These are phyloP conservation scores for Sisyra nigra DNA, from an alignment of 2,888 invertebrate species.

Conservation along the genomic window DNA sequence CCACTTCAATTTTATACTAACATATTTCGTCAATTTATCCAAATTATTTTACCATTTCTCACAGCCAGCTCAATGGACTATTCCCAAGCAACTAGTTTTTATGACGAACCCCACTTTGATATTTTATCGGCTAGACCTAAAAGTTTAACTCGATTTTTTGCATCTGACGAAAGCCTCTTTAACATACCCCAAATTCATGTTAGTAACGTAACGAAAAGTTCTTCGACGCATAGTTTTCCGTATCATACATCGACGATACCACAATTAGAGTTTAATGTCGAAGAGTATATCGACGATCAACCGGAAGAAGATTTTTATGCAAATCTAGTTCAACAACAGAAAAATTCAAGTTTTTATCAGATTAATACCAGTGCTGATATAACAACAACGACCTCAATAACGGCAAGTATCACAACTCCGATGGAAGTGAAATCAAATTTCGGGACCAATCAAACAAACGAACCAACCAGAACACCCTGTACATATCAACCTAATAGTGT, in stretches of 20 bases:
- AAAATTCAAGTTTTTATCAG: too few species aligned
- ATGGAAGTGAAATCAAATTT: conserved; percentile 1
- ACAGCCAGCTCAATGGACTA: conserved; percentile 9
- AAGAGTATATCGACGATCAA: conserved; percentile 8
- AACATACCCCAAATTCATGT: conserved; percentile 12
- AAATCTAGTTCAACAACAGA: conserved; percentile 10
- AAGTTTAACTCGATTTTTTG: conserved; percentile 24
- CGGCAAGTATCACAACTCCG: neutral
- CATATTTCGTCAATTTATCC: neutral
- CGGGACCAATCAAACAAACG: neutral
- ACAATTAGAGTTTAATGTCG: conserved; percentile 5
- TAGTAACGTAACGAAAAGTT: neutral
- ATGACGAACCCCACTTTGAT: conserved; percentile 14
- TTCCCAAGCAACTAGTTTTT: conserved; percentile 6
- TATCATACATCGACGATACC: neutral
- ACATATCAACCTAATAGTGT: neutral
- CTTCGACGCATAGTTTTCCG: neutral
- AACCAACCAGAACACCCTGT: neutral
- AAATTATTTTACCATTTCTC: neutral
- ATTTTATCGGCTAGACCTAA: conserved; percentile 25
- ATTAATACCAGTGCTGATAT: too few species aligned
- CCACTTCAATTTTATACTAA: too few species aligned
- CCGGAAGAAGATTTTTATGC: conserved; percentile 19
- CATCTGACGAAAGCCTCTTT: conserved; percentile 26
- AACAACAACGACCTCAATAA: neutral